Conservation (phyloP, 2,888 invertebrate species). For the Andrena praecox region DNA sequence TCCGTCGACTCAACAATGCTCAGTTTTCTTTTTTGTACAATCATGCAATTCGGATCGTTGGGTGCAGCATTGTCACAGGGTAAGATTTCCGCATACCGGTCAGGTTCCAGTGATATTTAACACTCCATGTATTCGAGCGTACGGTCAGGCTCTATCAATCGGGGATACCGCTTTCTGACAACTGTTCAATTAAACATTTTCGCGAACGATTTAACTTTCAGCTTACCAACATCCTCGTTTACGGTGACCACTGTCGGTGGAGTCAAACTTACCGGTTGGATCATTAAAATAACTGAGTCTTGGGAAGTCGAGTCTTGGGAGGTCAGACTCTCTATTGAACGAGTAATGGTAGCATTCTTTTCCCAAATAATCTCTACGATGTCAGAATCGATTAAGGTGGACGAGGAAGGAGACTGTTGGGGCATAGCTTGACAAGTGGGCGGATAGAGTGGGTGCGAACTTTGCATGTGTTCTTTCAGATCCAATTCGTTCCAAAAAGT, state of each 20-base stretch:
- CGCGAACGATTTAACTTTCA: conserved; percentile 55
- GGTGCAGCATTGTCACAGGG: too few relatives aligned
- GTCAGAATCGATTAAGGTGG: not conserved
- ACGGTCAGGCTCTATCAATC: too few relatives aligned
- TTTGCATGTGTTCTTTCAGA: conserved; percentile 28
- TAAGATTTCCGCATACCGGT: too few relatives aligned
- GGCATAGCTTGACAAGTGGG: not conserved
- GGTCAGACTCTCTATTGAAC: not conserved
- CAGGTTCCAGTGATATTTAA: too few relatives aligned
- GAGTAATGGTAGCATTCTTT: not conserved
- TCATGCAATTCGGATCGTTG: too few relatives aligned
- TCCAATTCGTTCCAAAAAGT: conserved; percentile 1
- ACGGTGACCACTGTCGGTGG: too few relatives aligned
- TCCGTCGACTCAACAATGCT: too few relatives aligned
- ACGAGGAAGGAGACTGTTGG: not conserved
- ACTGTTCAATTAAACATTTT: conserved; percentile 44
- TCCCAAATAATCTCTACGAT: conserved; percentile 5
- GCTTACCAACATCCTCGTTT: not conserved
- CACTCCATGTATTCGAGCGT: too few relatives aligned
- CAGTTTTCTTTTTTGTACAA: too few relatives aligned
- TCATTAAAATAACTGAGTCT: not conserved
- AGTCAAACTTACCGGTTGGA: not conserved
- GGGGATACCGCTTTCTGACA: not conserved
- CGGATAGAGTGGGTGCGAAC: not conserved
- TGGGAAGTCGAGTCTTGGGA: not conserved